Base-by-base conservation (phyloP, 2,797 vertebrate species). In the Gobio occitaniae region DNA sequence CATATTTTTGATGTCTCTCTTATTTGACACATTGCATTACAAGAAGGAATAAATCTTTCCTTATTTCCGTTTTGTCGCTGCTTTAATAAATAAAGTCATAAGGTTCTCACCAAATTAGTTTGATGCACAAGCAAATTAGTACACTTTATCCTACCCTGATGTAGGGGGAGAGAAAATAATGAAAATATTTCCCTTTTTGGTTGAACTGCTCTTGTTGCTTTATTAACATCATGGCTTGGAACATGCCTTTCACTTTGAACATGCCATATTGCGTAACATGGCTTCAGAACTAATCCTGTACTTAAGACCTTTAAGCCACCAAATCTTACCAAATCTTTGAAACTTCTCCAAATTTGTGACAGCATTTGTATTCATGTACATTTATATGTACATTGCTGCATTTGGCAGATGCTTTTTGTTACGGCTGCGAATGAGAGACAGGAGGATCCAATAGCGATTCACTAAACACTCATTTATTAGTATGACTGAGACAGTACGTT, bases 231-330 rank as follows among this genome's bases (percentile, higher is more conserved):
- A 32, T 21, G 59, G 4, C 29, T 41, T 25, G 1, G 25, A 25
- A 25, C 25, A 25, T 25, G 25, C 25, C 6, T 56, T 80, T 36
- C 50, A 48, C 16, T 82, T 44, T 36, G 9, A 72, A 32, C 29
- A 36, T 48, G 17, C 56, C 61, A 15, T n/a, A 47, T 82, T 82
- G 56, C 80, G 44, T 82, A 82, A 82, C 54, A 41, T 69, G 79
- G 66, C 79, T 70, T 41, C 50, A 32, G 54, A 74, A 25, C 68
- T 82, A 82, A 72, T 82, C 54, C 25, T 44, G 17, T 61, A 61
- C 68, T 82, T 82, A 71, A 44, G n/a, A 61, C n/a, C 47, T 82
- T 82, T 72, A 82, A 82, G 54, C 25, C 80, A 48, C 38, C 38
- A 61, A 69, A 68, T 66, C 59, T 66, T 52, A 32, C 4, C 72